phyloP scores from a whole-genome alignment of 2,888 invertebrate genomes.

The Apamea crenata region DNA sequence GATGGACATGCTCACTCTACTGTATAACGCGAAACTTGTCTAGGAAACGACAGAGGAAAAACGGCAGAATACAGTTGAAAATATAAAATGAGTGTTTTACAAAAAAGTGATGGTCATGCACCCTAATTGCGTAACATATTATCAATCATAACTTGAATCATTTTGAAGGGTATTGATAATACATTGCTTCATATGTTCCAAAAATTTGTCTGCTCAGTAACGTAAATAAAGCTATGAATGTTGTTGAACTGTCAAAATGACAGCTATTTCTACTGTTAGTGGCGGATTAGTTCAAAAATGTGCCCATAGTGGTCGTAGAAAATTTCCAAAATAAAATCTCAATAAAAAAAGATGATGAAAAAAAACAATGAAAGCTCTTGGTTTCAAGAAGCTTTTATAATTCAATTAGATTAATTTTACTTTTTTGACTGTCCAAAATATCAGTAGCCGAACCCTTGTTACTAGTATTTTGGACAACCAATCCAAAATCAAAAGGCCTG shows the following conservation, averaged over 20 bases:
- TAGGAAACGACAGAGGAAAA: neutral
- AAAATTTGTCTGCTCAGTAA: too few relatives aligned
- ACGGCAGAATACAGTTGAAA: neutral
- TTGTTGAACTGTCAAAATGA: neutral
- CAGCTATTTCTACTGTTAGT: neutral
- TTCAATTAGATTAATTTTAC: neutral
- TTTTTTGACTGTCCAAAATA: neutral
- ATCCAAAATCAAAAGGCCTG: too few relatives aligned
- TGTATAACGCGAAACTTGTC: conserved; percentile 14
- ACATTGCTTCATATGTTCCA: neutral
- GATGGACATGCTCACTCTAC: conserved; percentile 34
- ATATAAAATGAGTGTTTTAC: neutral
- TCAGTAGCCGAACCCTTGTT: neutral
- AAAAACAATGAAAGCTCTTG: neutral
- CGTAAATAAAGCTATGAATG: neutral
- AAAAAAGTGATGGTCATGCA: neutral
- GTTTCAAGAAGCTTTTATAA: neutral
- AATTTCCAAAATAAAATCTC: neutral
- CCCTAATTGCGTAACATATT: neutral
- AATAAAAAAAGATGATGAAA: neutral
- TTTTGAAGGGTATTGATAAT: neutral
- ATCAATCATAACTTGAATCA: neutral
- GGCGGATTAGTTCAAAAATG: neutral
- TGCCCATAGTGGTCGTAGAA: neutral
- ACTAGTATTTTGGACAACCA: neutral